phyloP scores from a whole-genome alignment of 2,888 invertebrate species.

The Volucella bombylans region DNA sequence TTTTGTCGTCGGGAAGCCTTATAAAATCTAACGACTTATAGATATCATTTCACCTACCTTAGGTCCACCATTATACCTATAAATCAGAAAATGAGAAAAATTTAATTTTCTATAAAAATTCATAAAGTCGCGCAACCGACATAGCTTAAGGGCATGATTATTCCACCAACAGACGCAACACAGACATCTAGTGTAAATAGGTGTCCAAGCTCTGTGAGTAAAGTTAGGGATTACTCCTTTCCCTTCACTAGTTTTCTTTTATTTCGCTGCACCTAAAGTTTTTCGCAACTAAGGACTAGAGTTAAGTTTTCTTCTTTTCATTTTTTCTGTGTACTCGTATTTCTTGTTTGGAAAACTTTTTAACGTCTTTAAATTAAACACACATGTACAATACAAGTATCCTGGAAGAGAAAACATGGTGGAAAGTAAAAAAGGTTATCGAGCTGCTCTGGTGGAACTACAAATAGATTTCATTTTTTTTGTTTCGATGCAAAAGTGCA shows the following conservation, averaged over 20 bases:
- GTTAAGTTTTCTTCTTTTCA: constrained; percentile 7
- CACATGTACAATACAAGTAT: constrained; percentile 1
- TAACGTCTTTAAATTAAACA: constrained; percentile 33
- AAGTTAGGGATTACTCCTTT: constrained; percentile 16
- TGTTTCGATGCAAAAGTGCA: constrained; percentile 5
- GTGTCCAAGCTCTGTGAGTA: neutral
- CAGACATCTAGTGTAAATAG: neutral
- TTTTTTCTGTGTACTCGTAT: neutral
- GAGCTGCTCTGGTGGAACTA: neutral
- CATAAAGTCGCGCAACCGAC: constrained; percentile 34
- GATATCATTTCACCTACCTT: constrained; percentile 6
- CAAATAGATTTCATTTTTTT: constrained; percentile 9
- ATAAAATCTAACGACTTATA: constrained; percentile 22
- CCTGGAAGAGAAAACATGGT: neutral
- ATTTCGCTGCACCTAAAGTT: neutral
- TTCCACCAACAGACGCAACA: neutral
- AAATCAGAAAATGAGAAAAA: constrained; percentile 29
- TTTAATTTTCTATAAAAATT: constrained; percentile 41
- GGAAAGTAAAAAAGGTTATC: neutral
- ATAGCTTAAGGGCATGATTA: constrained; percentile 19
- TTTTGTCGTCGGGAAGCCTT: constrained; percentile 3
- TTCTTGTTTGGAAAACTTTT: constrained; percentile 16
- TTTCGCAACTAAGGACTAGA: neutral
- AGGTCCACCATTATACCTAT: constrained; percentile 8
- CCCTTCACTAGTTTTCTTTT: neutral